Conservation (phyloP, 2,888 invertebrate genomes). For the Pyrrhia umbra region DNA sequence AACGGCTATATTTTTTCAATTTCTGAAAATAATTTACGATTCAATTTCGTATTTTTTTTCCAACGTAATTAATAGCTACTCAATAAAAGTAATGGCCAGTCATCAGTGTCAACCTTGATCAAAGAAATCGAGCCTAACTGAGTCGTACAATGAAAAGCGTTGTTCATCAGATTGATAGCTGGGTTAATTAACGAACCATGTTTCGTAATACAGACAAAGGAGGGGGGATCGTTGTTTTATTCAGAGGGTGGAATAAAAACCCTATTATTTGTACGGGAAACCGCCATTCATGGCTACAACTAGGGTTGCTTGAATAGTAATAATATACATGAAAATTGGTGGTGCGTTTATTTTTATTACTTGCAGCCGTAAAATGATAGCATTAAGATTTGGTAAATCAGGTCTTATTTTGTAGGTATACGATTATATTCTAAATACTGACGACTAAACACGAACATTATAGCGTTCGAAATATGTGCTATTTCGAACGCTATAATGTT, state of each 20-base stretch:
- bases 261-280: conserved; percentile 37
- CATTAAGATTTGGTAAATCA: too few species aligned
- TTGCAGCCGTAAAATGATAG: too few species aligned
- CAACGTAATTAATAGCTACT: neutral
- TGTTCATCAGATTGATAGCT: conserved; percentile 66
- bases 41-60: neutral
- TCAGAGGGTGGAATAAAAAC: conserved; percentile 42
- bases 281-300: conserved; percentile 16
- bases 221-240: conserved; percentile 28
- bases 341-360: neutral
- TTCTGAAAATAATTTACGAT: too few species aligned
- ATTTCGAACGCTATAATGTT: too few species aligned
- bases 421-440: too few species aligned
- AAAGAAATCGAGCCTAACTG: conserved; percentile 54
- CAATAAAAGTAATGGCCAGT: neutral
- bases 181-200: conserved; percentile 67
- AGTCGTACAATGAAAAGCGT: conserved; percentile 60
- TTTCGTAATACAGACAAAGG: conserved; percentile 46
- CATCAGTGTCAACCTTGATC: conserved; percentile 5
- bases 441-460: too few species aligned
- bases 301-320: conserved; percentile 23
- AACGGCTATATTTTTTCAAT: too few species aligned
- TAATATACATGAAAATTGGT: neutral
- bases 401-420: too few species aligned
- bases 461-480: too few species aligned